phyloP scores from a whole-genome alignment of 2,113 vertebrate genomes.

The Chaetops frenatus region DNA sequence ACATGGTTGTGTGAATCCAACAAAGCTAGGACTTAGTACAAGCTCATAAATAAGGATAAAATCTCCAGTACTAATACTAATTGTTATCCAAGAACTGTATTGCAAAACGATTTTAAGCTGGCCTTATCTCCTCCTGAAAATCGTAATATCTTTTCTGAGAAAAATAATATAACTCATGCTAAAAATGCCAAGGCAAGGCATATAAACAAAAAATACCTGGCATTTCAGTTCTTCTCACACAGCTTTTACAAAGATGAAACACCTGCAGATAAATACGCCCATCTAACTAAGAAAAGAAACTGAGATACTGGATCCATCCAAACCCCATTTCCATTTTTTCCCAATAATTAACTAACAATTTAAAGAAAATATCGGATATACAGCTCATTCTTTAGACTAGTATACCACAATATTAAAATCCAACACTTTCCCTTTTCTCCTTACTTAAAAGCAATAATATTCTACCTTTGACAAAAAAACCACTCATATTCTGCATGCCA shows the following conservation, averaged over 20 bases:
- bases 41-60: background rate
- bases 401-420: background rate
- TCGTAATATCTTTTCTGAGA: background rate
- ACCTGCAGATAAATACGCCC: background rate
- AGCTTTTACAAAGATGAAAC: background rate
- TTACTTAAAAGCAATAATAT: background rate
- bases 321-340: background rate
- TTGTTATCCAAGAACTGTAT: background rate
- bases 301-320: background rate
- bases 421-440: background rate
- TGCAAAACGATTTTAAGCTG: background rate
- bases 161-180: background rate
- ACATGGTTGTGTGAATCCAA: background rate
- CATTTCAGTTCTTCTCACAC: background rate
- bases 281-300: background rate
- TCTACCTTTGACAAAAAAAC: background rate
- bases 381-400: background rate
- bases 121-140: background rate
- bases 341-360: background rate
- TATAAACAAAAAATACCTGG: background rate
- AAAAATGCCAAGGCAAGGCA: background rate
- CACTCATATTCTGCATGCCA: background rate
- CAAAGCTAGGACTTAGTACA: background rate
- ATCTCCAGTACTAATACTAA: background rate
- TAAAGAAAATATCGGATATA: background rate